These are phyloP conservation scores for Calonectris borealis DNA, from an alignment of 2,113 vertebrate genomes.

Conservation along the genomic window DNA sequence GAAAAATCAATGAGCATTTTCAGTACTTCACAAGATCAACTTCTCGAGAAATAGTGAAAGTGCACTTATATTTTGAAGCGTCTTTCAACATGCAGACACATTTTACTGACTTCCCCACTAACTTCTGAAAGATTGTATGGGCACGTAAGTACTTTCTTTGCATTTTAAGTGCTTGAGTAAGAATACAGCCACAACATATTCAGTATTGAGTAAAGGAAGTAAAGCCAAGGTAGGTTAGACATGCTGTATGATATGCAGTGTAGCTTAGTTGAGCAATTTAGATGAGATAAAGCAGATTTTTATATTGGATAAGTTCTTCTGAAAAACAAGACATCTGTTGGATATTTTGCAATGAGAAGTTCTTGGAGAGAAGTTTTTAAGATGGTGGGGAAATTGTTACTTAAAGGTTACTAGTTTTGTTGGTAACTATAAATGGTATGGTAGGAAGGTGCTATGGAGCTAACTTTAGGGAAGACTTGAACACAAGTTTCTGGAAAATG, in stretches of 20 bases:
- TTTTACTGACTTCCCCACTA: background rate
- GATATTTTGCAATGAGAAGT: background rate
- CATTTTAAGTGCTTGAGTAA: background rate
- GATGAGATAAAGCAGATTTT: background rate
- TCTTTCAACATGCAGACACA: background rate
- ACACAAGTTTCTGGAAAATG: background rate
- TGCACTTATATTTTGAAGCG: rapidly evolving
- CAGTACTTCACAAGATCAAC: background rate
- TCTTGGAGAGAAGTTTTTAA: background rate
- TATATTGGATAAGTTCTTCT: background rate
- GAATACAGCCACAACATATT: background rate
- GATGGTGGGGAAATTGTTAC: background rate
- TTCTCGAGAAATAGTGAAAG: background rate
- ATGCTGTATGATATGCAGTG: background rate
- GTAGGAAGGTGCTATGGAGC: background rate
- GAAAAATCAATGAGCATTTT: background rate
- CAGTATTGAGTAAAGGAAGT: background rate
- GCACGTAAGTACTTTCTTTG: rapidly evolving
- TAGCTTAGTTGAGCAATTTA: background rate
- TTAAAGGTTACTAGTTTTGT: background rate
- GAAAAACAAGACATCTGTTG: background rate
- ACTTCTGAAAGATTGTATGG: background rate
- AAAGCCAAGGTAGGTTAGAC: background rate
- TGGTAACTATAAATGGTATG: background rate
- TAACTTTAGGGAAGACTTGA: background rate